Percentiles rank a stretch among this genome's conserved stretches.
Evolutionary conservation across 2,797 vertebrate species (phyloP).

Genomic region (Champsocephalus esox): DNA sequence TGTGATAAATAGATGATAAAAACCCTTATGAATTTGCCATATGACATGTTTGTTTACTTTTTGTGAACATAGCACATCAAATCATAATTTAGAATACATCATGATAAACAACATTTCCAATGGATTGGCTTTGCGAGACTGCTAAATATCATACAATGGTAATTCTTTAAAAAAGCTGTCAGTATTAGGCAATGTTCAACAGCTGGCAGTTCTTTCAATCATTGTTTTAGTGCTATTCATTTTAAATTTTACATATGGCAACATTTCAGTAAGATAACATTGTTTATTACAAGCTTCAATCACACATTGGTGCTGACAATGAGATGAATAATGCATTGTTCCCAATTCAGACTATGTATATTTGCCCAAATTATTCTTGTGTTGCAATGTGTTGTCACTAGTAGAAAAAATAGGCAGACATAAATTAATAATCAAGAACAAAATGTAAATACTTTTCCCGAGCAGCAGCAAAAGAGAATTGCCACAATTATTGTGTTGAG

Average conservation of each 20-base stretch:
- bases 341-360: neutral
- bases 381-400: conserved; percentile 7
- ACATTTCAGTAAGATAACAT: neutral
- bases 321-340: conserved; percentile 3
- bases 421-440: conserved; percentile 14
- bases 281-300: conserved; percentile 6
- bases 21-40: neutral
- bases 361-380: conserved; percentile 1
- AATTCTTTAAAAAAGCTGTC: neutral
- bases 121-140: neutral
- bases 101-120: neutral
- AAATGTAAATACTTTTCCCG: neutral
- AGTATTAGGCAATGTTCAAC: neutral
- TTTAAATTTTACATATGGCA: conserved; percentile 9
- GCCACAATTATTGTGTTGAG: neutral
- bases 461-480: neutral
- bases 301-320: conserved; percentile 2
- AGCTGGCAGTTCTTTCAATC: neutral
- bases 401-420: neutral
- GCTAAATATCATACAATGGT: neutral
- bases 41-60: neutral
- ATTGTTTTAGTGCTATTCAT: neutral
- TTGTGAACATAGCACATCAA: conserved; percentile 16
- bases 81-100: neutral
- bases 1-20: neutral